These are phyloP conservation scores for Muschampia plurimacula DNA, from an alignment of 2,888 invertebrate genomes.

Conservation along the genomic window DNA sequence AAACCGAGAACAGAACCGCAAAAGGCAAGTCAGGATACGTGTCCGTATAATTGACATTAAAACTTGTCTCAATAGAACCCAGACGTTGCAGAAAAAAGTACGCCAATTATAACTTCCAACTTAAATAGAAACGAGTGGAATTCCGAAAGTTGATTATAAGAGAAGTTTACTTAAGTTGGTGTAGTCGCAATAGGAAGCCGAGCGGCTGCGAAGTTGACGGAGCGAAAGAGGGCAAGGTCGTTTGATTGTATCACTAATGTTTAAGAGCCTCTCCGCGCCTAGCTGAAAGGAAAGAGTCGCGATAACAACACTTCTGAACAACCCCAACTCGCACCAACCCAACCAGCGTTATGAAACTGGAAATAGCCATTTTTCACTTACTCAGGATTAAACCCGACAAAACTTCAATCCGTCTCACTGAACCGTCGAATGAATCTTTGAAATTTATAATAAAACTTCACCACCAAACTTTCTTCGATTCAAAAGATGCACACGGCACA, in stretches of 20 bases:
- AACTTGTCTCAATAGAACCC: slow-evolving; percentile 18
- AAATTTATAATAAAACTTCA: slow-evolving; percentile 49
- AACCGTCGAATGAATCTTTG: slow-evolving; percentile 45
- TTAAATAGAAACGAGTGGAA: slow-evolving; percentile 28
- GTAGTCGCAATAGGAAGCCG: slow-evolving; percentile 15
- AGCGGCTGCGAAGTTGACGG: not conserved
- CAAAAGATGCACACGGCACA: slow-evolving; percentile 44
- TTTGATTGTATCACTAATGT: not conserved
- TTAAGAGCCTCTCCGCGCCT: slow-evolving; percentile 1
- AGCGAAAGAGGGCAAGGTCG: slow-evolving; percentile 24
- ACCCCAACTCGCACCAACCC: not conserved
- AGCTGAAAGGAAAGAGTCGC: slow-evolving; percentile 17
- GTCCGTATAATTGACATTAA: slow-evolving; percentile 11
- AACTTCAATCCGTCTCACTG: slow-evolving; percentile 47
- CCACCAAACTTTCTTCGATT: slow-evolving; percentile 43
- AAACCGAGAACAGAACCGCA: not conserved
- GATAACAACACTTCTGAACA: slow-evolving; percentile 24
- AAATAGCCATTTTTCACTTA: slow-evolving; percentile 43
- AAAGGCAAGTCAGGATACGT: not conserved
- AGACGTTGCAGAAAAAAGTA: slow-evolving; percentile 21
- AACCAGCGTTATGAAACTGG: slow-evolving; percentile 35
- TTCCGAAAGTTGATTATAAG: slow-evolving; percentile 19
- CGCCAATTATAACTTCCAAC: slow-evolving; percentile 30
- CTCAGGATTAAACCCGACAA: slow-evolving; percentile 42
- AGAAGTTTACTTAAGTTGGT: slow-evolving; percentile 21